These are phyloP conservation scores for Thunnus maccoyii DNA, from an alignment of 2,113 vertebrate genomes.

Conservation along the genomic window DNA sequence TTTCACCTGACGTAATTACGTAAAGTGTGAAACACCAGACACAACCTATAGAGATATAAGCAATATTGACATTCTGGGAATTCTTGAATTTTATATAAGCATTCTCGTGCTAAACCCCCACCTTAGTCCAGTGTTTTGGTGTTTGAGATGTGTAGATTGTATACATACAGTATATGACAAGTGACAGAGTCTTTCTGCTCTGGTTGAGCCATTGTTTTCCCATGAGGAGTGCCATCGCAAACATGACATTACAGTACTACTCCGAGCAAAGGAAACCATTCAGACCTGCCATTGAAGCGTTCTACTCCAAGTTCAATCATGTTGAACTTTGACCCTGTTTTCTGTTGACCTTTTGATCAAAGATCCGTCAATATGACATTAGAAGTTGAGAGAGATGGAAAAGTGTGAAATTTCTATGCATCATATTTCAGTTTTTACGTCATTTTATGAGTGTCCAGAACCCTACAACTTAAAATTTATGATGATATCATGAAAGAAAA, in stretches of 20 bases:
- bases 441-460: neutral
- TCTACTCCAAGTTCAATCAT: conserved; percentile 21
- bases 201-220: conserved; percentile 44
- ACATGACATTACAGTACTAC: neutral
- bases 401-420: neutral
- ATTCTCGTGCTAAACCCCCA: neutral
- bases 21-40: conserved; percentile 34
- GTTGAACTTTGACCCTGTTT: conserved; percentile 35
- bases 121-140: neutral
- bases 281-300: conserved; percentile 38
- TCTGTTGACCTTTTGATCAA: conserved; percentile 15
- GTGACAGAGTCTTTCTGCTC: conserved; percentile 41
- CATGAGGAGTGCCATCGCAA: conserved; percentile 4
- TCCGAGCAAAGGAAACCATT: conserved; percentile 20
- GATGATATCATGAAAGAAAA: neutral
- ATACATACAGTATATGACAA: neutral
- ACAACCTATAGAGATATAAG: conserved; percentile 48
- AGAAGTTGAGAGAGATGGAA: neutral
- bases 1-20: conserved; percentile 46
- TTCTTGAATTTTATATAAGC: conserved; percentile 25
- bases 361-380: conserved; percentile 8
- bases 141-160: neutral
- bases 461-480: neutral
- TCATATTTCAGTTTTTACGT: neutral
- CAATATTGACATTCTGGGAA: conserved; percentile 38